Base-by-base conservation (phyloP, 2,797 vertebrate genomes). In the Coluber constrictor region DNA sequence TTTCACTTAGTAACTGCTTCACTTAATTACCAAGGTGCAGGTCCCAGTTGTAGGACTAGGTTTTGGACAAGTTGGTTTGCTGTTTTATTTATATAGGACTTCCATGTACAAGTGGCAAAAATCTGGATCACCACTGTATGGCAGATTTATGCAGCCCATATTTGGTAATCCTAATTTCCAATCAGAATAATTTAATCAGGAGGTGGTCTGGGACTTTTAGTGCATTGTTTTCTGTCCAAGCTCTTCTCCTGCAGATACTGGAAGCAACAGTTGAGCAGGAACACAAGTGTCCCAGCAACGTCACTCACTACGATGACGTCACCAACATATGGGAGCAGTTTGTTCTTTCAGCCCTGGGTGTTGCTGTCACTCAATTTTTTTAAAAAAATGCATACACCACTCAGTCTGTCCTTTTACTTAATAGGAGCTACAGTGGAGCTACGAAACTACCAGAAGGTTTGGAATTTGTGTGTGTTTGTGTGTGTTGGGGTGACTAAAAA, bases 371-470 rank as follows among this genome's bases (percentile, higher is more conserved):
- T 74, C 87, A 27, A 10, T 56, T 27, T n/a, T 15, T 59, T 56
- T 16, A 18, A 89, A 90, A 83, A 90, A 66, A 12, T 7, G 37
- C 37, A 25, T 83, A 47, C 43, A 83, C 47, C 27, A 27, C 23
- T 8, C 1, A 29, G 54, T 93, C 91, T 87, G 56, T 86, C 55
- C 47, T 83, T 83, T 94, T 90, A 94, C 74, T 90, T 96, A 32
- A 63, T 74, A 83, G 66, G 92, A 8, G 55, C 54, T 63, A 90
- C 92, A 91, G 51, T 61, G 10, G 86, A 90, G 94, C 70, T 59
- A 92, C 94, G 88, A 93, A 54, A 61, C 54, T 54, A 90, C 63
- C 43, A 79, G 94, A 92, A 91, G 83, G 70, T 90, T 96, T 91
- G 93, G 59, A 47, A 43, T 4, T n/a, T 18, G 32, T 29, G 55